Percentiles rank a stretch among this genome's conserved stretches.
Conservation (phyloP, 2,113 vertebrate genomes). For the Notothenia coriiceps region DNA sequence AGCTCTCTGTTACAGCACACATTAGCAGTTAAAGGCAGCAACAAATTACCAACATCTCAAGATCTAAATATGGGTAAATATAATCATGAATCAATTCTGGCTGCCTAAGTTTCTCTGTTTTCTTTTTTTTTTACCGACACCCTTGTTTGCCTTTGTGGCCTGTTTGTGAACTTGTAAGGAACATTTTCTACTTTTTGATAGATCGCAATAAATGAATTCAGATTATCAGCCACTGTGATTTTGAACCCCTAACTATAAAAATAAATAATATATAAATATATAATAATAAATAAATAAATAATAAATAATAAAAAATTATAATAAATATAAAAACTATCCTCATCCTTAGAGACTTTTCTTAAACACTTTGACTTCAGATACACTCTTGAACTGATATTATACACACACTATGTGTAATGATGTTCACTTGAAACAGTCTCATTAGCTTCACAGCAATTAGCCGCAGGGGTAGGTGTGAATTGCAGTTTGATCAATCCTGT, state of each 20-base stretch:
- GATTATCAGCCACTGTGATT: conserved; percentile 13
- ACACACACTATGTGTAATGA: neutral
- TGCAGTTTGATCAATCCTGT: neutral
- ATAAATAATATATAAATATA: too few species aligned
- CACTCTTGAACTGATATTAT: neutral
- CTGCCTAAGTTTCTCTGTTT: neutral
- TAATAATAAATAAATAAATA: too few species aligned
- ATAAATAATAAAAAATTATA: too few species aligned
- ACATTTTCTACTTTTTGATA: conserved; percentile 30
- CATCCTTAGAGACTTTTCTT: neutral
- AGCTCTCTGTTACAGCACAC: conserved; percentile 4
- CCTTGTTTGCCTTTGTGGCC: neutral
- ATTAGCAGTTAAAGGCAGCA: conserved; percentile 17
- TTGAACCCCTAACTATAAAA: neutral
- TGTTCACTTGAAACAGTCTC: neutral
- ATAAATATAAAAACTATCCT: too few species aligned
- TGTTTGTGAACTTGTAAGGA: conserved; percentile 27
- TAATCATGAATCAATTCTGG: conserved; percentile 6
- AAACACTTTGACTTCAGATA: neutral
- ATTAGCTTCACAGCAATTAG: neutral
- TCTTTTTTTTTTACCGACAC: neutral
- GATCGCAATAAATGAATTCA: neutral
- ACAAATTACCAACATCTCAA: conserved; percentile 9
- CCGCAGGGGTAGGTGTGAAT: neutral
- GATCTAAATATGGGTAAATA: neutral